Conservation (phyloP, 2,888 invertebrate genomes). For the Lottia scabra region DNA sequence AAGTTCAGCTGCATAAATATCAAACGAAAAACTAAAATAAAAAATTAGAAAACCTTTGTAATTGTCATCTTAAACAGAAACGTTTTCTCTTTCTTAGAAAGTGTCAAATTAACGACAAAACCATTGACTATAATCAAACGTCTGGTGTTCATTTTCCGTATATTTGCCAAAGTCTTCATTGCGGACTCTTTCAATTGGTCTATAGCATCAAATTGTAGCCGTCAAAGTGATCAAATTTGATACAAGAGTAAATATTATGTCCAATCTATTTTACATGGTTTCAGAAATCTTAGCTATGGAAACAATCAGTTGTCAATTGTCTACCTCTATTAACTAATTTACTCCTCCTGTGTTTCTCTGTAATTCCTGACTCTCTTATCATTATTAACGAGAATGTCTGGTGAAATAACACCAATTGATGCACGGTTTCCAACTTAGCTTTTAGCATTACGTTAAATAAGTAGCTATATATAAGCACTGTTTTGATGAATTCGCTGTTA, state of each 20-base stretch:
- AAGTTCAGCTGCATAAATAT: too few species aligned
- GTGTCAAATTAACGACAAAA: background rate
- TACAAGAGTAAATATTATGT: background rate
- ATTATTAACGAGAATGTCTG: too few species aligned
- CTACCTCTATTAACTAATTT: conserved; percentile 22
- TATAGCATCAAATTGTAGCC: background rate
- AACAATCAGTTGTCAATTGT: conserved; percentile 20
- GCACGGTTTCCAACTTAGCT: too few species aligned
- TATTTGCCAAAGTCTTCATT: background rate
- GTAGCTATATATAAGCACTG: too few species aligned
- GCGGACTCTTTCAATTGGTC: background rate
- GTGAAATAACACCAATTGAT: too few species aligned
- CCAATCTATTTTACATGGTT: conserved; percentile 7
- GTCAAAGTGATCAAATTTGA: conserved; percentile 1
- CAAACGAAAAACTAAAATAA: too few species aligned
- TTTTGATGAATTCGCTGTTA: too few species aligned
- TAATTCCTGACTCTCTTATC: too few species aligned
- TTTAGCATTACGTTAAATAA: too few species aligned
- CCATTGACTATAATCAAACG: background rate
- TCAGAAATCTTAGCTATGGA: conserved; percentile 2
- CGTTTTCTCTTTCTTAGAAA: background rate
- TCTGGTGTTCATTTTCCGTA: background rate
- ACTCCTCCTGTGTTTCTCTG: background rate
- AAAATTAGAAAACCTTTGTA: too few species aligned
- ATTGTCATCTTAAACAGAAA: too few species aligned